phyloP scores from a whole-genome alignment of 1,140 invertebrate genomes.

The Vanessa atalanta region DNA sequence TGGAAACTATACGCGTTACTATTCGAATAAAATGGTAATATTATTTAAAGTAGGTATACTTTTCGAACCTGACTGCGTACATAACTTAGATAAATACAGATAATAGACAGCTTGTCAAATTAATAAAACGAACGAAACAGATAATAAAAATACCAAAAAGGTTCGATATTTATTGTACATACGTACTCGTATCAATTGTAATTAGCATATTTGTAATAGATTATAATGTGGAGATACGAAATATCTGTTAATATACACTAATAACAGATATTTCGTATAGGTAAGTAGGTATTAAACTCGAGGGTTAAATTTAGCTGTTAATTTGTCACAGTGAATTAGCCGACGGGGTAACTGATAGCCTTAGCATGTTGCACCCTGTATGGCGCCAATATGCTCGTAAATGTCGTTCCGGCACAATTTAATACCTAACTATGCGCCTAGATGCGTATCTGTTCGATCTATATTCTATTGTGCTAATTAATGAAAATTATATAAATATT shows the following conservation, averaged over 20 bases:
- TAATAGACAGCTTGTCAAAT: slow-evolving; percentile 20
- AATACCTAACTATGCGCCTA: slow-evolving; percentile 72
- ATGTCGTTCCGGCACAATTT: slow-evolving; percentile 70
- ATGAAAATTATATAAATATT: slow-evolving; percentile 38
- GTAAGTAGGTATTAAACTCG: slow-evolving; percentile 44
- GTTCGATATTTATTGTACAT: slow-evolving; percentile 14
- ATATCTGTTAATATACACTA: slow-evolving; percentile 31
- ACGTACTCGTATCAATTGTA: neutral
- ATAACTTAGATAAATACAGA: slow-evolving; percentile 11
- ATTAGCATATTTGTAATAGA: slow-evolving; percentile 24
- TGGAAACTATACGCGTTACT: neutral
- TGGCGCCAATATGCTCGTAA: slow-evolving; percentile 76
- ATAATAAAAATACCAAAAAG: slow-evolving; percentile 19
- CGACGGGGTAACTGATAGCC: slow-evolving; percentile 76
- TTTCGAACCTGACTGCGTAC: neutral
- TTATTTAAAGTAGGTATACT: neutral
- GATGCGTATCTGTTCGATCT: slow-evolving; percentile 62
- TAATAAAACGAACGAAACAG: slow-evolving; percentile 18
- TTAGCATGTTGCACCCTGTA: slow-evolving; percentile 76
- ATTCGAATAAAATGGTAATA: slow-evolving; percentile 1
- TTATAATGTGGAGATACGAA: slow-evolving; percentile 21
- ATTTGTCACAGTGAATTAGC: slow-evolving; percentile 80
- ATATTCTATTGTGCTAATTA: slow-evolving; percentile 49
- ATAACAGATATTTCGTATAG: slow-evolving; percentile 17
- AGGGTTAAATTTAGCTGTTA: slow-evolving; percentile 73